A percentile compares a stretch with the other conserved stretches of the same genome.
Evolutionary conservation across 2,888 invertebrate species (phyloP).

Genomic region (Trachelus iudaicus): DNA sequence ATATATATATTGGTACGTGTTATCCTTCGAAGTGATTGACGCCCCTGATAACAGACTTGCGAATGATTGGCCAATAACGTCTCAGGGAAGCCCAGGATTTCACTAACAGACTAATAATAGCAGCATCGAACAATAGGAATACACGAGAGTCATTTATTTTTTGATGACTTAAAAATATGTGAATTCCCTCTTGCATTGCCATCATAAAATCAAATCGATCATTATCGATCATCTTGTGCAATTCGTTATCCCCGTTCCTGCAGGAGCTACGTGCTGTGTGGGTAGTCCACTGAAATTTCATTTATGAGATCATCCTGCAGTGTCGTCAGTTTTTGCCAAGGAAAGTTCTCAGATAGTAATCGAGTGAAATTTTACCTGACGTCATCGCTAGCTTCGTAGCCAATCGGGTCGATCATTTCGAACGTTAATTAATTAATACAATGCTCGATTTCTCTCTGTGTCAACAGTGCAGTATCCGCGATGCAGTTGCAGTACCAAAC

Average conservation of each 20-base stretch:
- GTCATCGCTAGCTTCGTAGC: neutral
- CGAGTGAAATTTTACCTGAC: neutral
- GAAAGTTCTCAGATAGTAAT: neutral
- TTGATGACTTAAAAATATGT: neutral
- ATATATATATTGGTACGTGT: neutral
- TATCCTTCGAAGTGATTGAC: neutral
- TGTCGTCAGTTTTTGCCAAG: neutral
- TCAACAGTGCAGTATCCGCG: neutral
- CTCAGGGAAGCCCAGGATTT: slow-evolving; percentile 11
- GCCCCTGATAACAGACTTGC: slow-evolving; percentile 4
- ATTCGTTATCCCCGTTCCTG: neutral
- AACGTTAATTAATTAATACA: slow-evolving; percentile 1
- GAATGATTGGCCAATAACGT: slow-evolving; percentile 11
- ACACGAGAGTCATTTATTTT: neutral
- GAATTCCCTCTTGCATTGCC: neutral
- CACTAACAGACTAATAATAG: neutral
- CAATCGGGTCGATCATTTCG: neutral
- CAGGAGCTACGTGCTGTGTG: neutral
- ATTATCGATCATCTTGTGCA: neutral
- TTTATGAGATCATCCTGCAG: neutral
- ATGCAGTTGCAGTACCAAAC: neutral
- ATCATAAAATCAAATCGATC: neutral
- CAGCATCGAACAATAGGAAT: slow-evolving; percentile 8
- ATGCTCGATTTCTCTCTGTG: slow-evolving; percentile 4
- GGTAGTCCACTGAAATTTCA: neutral